Evolutionary conservation across 1,140 invertebrate genomes (phyloP), one percentile per base, ranked within the genome.

Genomic region (Aporrectodea caliginosa): DNA sequence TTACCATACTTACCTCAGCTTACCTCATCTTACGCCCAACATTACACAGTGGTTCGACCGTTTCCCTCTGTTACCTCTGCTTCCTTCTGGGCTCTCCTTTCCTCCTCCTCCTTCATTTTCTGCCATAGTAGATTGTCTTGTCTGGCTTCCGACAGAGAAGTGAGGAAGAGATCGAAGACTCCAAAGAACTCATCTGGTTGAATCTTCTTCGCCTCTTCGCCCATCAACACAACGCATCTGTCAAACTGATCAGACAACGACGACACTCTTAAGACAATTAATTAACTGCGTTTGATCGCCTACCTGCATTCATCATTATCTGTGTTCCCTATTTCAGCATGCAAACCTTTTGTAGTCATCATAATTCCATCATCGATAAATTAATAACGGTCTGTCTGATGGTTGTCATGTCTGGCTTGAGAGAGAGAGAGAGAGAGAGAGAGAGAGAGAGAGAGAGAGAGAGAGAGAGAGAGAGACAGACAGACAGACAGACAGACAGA

Each of bases 121-220:
- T 92, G 91, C 85, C 94, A 92, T 81, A 93, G 94, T 84, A 95
- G 93, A 84, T 97, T 97, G 84, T 98, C 96, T 72, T 93, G 91
- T 81, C 93, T 91, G 0, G 96, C 96, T 87, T 98, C 97, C 22
- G 90, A 88, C 81, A 98, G 92, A 2, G 93, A 91, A 73, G 91
- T 91, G 1, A 99, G 88, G 89, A 99, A 98, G 1, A 92, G 90
- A 87, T 98, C 95, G 82, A 99, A 93, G 31, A 95, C 94, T 12
- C 94, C 95, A 89, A 98, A 98, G 90, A 99, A 96, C 86, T 98
- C 96, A 83, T 98, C 96, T 0, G 97, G 96, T 83, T 96, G 94
- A 31, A 93, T 90, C 16, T 92, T 92, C 0, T 93, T 91, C 0
- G 93, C 92, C 84, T 97, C 95, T 88, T 98, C 96, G 29, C 95